These are phyloP conservation scores for Gallinago media DNA, from an alignment of 2,113 vertebrate genomes.

Conservation along the genomic window DNA sequence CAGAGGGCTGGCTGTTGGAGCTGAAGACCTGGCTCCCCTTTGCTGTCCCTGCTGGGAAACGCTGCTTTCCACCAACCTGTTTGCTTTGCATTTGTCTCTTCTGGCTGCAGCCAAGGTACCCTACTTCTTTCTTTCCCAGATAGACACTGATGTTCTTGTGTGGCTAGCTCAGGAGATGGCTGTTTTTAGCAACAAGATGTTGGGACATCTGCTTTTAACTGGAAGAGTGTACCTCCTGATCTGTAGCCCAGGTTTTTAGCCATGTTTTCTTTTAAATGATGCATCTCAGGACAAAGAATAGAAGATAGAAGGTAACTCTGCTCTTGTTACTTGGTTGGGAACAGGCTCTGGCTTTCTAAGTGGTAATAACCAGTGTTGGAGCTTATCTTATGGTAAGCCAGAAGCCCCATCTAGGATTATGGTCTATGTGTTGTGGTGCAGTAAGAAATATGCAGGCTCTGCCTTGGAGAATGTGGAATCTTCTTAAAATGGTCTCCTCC, in stretches of 20 bases:
- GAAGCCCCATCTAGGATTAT: not conserved
- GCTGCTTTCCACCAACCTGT: not conserved
- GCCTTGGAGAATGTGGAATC: not conserved
- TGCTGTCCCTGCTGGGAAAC: not conserved
- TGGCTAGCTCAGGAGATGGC: not conserved
- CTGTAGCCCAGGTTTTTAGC: not conserved
- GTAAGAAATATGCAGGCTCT: not conserved
- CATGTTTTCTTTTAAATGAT: not conserved
- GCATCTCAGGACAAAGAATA: not conserved
- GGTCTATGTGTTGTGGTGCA: not conserved
- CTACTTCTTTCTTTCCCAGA: not conserved
- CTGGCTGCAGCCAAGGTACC: not conserved
- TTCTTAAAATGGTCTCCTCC: not conserved
- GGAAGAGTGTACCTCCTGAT: not conserved
- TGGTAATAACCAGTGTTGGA: not conserved
- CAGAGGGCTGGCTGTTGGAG: not conserved
- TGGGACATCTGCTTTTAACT: not conserved
- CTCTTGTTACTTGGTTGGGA: not conserved
- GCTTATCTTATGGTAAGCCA: not conserved
- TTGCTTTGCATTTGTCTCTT: not conserved
- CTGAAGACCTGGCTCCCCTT: not conserved
- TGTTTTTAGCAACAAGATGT: not conserved
- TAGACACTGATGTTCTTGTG: not conserved
- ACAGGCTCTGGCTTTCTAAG: not conserved
- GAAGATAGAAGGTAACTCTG: not conserved